A percentile compares a stretch with the other conserved stretches of the same genome.
phyloP scores from a whole-genome alignment of 2,888 invertebrate genomes.

The Allophyes oxyacanthae region DNA sequence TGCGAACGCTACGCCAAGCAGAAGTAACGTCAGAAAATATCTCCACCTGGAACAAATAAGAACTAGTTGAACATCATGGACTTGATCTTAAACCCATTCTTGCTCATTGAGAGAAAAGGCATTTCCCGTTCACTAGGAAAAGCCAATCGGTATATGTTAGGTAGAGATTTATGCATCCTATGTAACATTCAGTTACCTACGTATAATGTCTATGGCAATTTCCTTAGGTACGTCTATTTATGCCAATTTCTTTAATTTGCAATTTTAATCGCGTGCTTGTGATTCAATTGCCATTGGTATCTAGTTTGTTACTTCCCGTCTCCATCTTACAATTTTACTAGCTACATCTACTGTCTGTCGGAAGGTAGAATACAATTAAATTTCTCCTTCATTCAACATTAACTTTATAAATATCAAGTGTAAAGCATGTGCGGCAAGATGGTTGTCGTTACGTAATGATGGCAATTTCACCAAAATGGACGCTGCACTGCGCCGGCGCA shows the following conservation, averaged over 20 bases:
- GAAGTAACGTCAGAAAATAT: conserved; percentile 72
- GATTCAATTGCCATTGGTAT: conserved; percentile 27
- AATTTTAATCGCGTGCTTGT: conserved; percentile 32
- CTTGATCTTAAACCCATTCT: neutral
- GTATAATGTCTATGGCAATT: conserved; percentile 23
- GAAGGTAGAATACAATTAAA: conserved; percentile 40
- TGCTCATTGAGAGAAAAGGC: neutral
- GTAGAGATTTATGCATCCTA: too few relatives aligned
- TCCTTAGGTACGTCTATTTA: conserved; percentile 27
- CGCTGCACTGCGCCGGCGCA: conserved; percentile 42
- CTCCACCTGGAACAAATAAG: conserved; percentile 77
- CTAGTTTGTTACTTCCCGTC: conserved; percentile 28
- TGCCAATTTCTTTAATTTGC: conserved; percentile 29
- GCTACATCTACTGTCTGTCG: conserved; percentile 17
- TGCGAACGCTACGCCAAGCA: conserved; percentile 70
- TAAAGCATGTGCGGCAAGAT: conserved; percentile 57
- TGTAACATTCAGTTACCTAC: conserved; percentile 1
- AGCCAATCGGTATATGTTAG: too few relatives aligned
- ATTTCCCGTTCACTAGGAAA: too few relatives aligned
- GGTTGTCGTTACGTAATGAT: conserved; percentile 64
- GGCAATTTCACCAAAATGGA: conserved; percentile 73
- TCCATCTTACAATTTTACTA: conserved; percentile 28
- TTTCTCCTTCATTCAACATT: conserved; percentile 49
- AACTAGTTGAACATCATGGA: conserved; percentile 3
- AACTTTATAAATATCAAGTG: conserved; percentile 49